A percentile compares a stretch with the other conserved stretches of the same genome.
Conservation (phyloP, 2,797 vertebrate genomes). For the Gadopsis marmoratus region DNA sequence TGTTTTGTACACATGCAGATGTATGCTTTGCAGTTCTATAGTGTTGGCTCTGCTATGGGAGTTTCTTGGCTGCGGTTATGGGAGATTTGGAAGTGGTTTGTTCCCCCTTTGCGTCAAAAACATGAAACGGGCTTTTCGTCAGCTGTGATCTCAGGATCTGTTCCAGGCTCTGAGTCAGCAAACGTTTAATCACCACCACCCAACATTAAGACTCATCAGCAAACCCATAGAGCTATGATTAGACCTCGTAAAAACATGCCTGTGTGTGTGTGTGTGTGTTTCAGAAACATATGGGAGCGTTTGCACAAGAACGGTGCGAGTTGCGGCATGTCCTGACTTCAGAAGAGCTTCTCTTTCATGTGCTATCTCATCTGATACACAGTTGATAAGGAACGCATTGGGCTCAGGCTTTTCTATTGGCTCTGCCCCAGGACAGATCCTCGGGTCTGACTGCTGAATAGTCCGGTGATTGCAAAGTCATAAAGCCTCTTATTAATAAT, state of each 20-base stretch:
- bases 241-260: slow-evolving; percentile 50
- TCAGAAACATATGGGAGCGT: slow-evolving; percentile 33
- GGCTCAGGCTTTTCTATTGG: slow-evolving; percentile 23
- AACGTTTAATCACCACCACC: slow-evolving; percentile 64
- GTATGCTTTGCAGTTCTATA: slow-evolving; percentile 30
- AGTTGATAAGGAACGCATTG: slow-evolving; percentile 31
- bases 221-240: slow-evolving; percentile 67
- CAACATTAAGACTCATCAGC: slow-evolving; percentile 76
- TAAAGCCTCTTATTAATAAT: neutral
- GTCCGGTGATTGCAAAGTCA: slow-evolving; percentile 10
- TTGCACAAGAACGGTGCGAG: slow-evolving; percentile 46
- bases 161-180: slow-evolving; percentile 67
- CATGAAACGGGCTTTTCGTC: slow-evolving; percentile 73
- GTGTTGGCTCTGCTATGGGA: slow-evolving; percentile 37
- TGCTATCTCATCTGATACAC: slow-evolving; percentile 59
- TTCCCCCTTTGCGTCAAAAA: slow-evolving; percentile 51
- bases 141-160: slow-evolving; percentile 58
- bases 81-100: slow-evolving; percentile 63
- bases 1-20: slow-evolving; percentile 44
- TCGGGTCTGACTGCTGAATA: slow-evolving; percentile 36
- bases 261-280: slow-evolving; percentile 31
- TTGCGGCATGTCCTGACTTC: slow-evolving; percentile 54
- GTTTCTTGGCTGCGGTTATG: slow-evolving; percentile 55
- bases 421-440: slow-evolving; percentile 24
- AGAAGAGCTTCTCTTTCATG: slow-evolving; percentile 51